Evolutionary conservation across 1,140 invertebrate genomes (phyloP), one percentile per base, ranked within the genome.

Genomic region (Pseudomyrmex concolor): DNA sequence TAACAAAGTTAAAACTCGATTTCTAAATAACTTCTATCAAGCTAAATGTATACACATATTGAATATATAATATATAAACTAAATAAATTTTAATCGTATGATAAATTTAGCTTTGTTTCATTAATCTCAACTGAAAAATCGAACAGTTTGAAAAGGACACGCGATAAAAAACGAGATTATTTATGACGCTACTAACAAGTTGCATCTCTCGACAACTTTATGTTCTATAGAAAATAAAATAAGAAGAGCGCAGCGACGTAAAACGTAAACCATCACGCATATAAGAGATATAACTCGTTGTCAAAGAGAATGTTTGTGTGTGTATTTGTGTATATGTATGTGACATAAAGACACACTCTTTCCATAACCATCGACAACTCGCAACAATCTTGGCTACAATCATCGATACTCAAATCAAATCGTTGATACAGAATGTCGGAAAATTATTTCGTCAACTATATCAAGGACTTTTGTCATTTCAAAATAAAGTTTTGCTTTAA

Each of bases 121-220:
- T 34, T 34, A 34, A 34, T 34, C 34, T 34, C 34, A 34, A 34
- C 34, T 34, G 5, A 7, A 34, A 48, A 71, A 48, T 2, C 43
- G 17, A 57, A 71, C 54, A 70, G 4, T 34, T 34, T 34, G 34
- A 34, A 34, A 34, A 59, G 66, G 43, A 25, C 54, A 5, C n/a
- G 19, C 7, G 84, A 86, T 72, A 72, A 70, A 64, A 82, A 82
- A 80, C 60, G 59, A 51, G 13, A 66, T 54, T 76, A 84, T 73
- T 73, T 55, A 34, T 50, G 54, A 59, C 25, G 54, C 17, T 62
- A 48, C 7, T 17, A 15, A 17, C 59, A 45, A 64, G 19, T 45
- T 19, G 50, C 50, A 13, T 17, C 34, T 25, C 25, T 13, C n/a
- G 83, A 66, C 15, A 48, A 15, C 12, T 78, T 68, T 68, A 57